Evolutionary conservation across 2,888 invertebrate species (phyloP).

Genomic region (Diadegma fenestrale): DNA sequence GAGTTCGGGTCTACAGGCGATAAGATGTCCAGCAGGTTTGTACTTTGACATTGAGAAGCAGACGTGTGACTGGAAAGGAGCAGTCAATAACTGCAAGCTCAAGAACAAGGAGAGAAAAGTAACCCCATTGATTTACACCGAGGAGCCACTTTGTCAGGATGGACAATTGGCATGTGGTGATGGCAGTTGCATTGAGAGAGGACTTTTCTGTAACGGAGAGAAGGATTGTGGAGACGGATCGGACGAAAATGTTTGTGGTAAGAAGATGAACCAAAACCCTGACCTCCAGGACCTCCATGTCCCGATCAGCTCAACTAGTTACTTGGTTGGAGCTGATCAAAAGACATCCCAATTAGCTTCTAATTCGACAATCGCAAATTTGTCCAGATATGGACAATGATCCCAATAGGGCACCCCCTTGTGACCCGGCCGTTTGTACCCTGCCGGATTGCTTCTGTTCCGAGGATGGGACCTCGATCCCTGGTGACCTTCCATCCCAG

Average conservation of each 20-base stretch:
- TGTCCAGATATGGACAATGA: constrained; percentile 95
- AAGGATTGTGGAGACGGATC: constrained; percentile 95
- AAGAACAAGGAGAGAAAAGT: constrained; percentile 96
- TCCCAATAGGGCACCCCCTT: constrained; percentile 96
- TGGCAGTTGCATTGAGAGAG: constrained; percentile 93
- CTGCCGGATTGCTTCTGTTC: constrained; percentile 98
- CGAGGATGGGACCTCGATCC: constrained; percentile 95
- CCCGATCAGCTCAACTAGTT: background rate
- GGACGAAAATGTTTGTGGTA: constrained; percentile 96
- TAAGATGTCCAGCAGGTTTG: constrained; percentile 96
- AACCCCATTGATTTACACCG: constrained; percentile 94
- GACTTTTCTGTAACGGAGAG: constrained; percentile 97
- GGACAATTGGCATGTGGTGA: constrained; percentile 96
- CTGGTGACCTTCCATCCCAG: constrained; percentile 92
- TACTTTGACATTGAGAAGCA: constrained; percentile 98
- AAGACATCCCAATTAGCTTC: background rate
- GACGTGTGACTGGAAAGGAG: constrained; percentile 97
- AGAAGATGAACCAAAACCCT: constrained; percentile 83
- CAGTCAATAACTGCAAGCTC: constrained; percentile 96
- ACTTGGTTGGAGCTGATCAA: background rate
- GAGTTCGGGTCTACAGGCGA: constrained; percentile 96
- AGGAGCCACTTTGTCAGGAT: constrained; percentile 95
- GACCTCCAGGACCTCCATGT: background rate
- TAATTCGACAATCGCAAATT: background rate
- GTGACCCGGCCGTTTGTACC: constrained; percentile 93